A percentile compares a stretch with the other conserved stretches of the same genome.
Evolutionary conservation across 2,888 invertebrate genomes (phyloP).

Genomic region (Drosophila anomalata): DNA sequence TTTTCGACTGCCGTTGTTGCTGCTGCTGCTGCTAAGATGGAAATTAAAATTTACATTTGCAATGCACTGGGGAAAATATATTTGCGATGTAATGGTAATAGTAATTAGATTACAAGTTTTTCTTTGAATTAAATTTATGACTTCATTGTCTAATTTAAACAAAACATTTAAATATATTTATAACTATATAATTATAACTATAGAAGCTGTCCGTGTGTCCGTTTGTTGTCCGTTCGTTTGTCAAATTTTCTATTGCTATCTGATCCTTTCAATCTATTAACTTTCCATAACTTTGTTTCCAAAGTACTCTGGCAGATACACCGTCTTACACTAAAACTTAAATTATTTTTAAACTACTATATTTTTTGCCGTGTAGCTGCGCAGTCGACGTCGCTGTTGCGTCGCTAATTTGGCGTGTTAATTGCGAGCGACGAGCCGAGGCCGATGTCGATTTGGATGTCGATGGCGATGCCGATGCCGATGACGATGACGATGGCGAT

Average conservation of each 20-base stretch:
- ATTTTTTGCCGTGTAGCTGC: constrained; percentile 8
- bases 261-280: no score
- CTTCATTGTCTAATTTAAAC: no score
- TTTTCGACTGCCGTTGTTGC: constrained; percentile 44
- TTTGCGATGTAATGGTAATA: not conserved
- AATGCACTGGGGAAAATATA: not conserved
- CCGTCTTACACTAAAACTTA: no score
- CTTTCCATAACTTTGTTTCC: no score
- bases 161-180: no score
- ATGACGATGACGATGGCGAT: not conserved
- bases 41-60: constrained; percentile 16
- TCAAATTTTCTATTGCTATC: no score
- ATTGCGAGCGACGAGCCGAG: constrained; percentile 64
- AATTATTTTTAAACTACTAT: not conserved
- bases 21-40: constrained; percentile 3
- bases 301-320: no score
- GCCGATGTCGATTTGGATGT: constrained; percentile 20
- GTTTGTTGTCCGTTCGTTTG: no score
- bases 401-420: constrained; percentile 78
- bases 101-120: no score
- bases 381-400: constrained; percentile 30
- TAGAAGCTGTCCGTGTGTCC: no score
- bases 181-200: no score
- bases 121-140: no score
- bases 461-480: constrained; percentile 10